These are phyloP conservation scores for Julus scandinavius DNA, from an alignment of 2,888 invertebrate genomes.

Conservation along the genomic window DNA sequence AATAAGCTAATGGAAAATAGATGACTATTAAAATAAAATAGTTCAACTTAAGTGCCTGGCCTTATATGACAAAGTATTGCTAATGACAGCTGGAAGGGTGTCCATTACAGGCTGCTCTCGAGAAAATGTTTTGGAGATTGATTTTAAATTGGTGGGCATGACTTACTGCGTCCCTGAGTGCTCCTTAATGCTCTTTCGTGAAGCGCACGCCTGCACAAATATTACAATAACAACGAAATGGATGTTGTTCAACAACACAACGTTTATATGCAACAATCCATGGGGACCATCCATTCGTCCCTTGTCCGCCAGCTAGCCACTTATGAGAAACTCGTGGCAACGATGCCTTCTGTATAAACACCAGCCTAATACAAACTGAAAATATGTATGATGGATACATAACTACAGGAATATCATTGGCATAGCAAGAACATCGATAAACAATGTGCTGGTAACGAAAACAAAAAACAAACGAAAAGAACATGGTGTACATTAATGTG, in stretches of 20 bases:
- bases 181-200: neutral
- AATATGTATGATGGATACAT: neutral
- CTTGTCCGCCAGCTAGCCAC: neutral
- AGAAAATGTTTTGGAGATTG: neutral
- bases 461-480: no score
- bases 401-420: no score
- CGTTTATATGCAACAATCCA: neutral
- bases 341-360: neutral
- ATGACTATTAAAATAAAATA: neutral
- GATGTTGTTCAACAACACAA: neutral
- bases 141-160: constrained; percentile 1
- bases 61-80: neutral
- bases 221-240: constrained; percentile 9
- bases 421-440: no score
- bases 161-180: constrained; percentile 10
- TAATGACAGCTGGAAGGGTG: neutral
- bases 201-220: neutral
- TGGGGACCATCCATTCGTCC: neutral
- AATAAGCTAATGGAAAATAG: neutral
- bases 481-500: no score
- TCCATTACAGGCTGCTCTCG: neutral
- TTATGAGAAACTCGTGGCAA: neutral
- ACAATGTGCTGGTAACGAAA: no score
- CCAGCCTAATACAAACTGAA: neutral
- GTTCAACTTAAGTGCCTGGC: neutral